A percentile compares a stretch with the other conserved stretches of the same genome.
Conservation (phyloP, 2,888 invertebrate species). For the Callosobruchus maculatus region DNA sequence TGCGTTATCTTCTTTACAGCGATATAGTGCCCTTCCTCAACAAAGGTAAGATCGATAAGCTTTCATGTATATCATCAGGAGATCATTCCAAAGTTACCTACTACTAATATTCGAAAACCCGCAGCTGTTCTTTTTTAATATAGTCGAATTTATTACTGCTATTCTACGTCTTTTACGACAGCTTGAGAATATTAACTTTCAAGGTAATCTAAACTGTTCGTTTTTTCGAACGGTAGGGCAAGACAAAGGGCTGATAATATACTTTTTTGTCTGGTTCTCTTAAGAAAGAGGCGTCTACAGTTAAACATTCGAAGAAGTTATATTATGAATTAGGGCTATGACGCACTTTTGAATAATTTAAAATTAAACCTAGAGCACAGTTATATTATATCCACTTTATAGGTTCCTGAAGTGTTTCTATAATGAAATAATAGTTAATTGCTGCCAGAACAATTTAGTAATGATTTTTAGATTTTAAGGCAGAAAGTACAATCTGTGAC, state of each 20-base stretch:
- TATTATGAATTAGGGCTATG: too few species aligned
- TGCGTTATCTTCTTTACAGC: too few species aligned
- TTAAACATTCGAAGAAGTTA: too few species aligned
- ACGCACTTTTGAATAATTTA: too few species aligned
- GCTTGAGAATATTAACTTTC: constrained; percentile 2
- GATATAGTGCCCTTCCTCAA: background rate
- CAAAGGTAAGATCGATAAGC: background rate
- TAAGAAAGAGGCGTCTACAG: too few species aligned
- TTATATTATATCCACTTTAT: too few species aligned
- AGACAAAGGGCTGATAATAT: background rate
- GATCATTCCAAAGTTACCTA: background rate
- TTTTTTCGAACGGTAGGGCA: background rate
- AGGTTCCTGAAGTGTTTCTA: too few species aligned
- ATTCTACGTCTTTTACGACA: background rate
- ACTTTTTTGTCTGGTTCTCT: background rate
- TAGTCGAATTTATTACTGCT: constrained; percentile 2
- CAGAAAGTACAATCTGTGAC: too few species aligned
- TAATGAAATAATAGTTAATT: too few species aligned
- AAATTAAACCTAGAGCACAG: too few species aligned
- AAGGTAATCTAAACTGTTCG: background rate
- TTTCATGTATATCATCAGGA: background rate
- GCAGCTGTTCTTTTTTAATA: constrained; percentile 3
- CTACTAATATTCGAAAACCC: background rate
- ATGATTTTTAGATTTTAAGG: too few species aligned
- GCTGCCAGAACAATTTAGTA: too few species aligned